Conservation (phyloP, 2,797 vertebrate species). For the Botia almorhae region DNA sequence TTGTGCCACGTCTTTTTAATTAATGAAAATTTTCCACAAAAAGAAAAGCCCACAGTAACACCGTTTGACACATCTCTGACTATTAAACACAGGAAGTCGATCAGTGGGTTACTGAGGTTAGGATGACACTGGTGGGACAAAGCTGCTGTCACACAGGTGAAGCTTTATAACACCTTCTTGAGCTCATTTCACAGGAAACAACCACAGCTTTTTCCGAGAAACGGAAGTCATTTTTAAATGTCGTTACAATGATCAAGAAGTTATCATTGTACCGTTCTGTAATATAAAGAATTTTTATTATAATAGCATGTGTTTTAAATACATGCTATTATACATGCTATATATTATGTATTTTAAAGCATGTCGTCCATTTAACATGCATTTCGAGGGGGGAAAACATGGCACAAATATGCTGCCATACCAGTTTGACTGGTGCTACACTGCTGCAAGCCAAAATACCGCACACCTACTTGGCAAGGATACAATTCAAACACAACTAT, state of each 20-base stretch:
- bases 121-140: background rate
- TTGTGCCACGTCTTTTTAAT: background rate
- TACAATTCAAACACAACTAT: background rate
- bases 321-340: too few relatives aligned
- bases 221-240: background rate
- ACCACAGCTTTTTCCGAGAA: background rate
- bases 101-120: background rate
- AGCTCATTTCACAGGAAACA: slow-evolving; percentile 1
- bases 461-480: background rate
- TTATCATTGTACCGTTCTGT: background rate
- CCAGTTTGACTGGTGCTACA: slow-evolving; percentile 28
- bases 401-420: background rate
- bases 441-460: background rate
- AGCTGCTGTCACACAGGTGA: background rate
- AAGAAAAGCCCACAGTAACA: background rate
- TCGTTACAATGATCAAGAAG: background rate
- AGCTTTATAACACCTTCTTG: background rate
- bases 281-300: background rate
- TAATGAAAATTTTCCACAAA: background rate
- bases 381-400: background rate
- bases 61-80: slow-evolving; percentile 7
- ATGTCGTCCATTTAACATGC: background rate
- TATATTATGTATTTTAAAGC: background rate
- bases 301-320: too few relatives aligned
- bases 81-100: background rate